Base-by-base conservation (phyloP, 2,888 invertebrate genomes). In the Protodeltote pygarga region DNA sequence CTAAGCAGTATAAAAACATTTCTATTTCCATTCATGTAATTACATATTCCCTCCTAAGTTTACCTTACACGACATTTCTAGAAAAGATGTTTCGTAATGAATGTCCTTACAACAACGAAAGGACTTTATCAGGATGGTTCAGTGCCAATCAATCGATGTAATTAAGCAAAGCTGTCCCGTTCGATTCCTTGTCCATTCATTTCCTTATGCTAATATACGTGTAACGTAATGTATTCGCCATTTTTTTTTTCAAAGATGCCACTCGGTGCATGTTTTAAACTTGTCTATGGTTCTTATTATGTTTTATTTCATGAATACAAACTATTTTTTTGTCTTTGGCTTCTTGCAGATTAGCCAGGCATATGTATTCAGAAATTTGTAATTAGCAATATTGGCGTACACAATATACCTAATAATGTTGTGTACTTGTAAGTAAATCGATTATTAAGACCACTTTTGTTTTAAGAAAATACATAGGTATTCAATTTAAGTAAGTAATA, bases 61-160 rank as follows among this genome's bases (percentile, higher is more conserved):
- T 20, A 51, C 11, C 42, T 14, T 29, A 33, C 21, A 55, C 49
- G 29, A 24, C 42, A 40, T 19, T 27, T 47, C 59, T 34, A 17
- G 53, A 67, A 65, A 49, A 55, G 52, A 65, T 47, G 65, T 57
- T 24, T 58, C 54, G 41, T 65, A 54, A 65, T 65, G 21, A 54
- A 61, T 44, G 55, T 57, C 37, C 13, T 15, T 29, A 58, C 25
- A 65, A 62, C 57, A 59, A 59, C 55, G 47, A 23, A 5, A 28
- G 31, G 35, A 45, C 48, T 46, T 59, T 60, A 72, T 73, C 73
- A 51, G 47, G 51, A 63, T 49, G 47, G 52, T 49, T 54, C 44
- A 51, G 68, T 67, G 69, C 57, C 58, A 71, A 76, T 76, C 77
- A 73, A 70, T 73, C 72, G 45, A 39, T 28, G 74, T 71, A 77